A percentile compares a stretch with the other conserved stretches of the same genome.
Conservation (phyloP, 2,888 invertebrate species). For the Diarsia rubi region DNA sequence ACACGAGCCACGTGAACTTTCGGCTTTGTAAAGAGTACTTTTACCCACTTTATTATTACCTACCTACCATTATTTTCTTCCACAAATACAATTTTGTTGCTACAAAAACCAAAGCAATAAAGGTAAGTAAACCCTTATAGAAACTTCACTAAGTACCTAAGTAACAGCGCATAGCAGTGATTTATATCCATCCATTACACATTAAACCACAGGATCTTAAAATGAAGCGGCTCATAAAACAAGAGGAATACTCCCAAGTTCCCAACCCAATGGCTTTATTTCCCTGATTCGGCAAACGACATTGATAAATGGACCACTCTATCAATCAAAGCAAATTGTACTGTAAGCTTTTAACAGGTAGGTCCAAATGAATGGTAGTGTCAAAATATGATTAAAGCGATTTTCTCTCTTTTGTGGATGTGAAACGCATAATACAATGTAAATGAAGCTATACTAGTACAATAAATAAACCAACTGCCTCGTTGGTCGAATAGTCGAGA, state of each 20-base stretch:
- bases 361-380: slow-evolving; percentile 50
- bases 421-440: slow-evolving; percentile 3
- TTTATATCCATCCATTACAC: slow-evolving; percentile 70
- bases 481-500: not conserved
- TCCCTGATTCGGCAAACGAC: slow-evolving; percentile 77
- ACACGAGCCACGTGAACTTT: no score
- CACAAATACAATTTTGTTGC: not conserved
- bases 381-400: slow-evolving; percentile 54
- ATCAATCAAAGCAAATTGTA: slow-evolving; percentile 79
- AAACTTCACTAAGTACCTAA: slow-evolving; percentile 38
- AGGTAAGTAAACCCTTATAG: slow-evolving; percentile 15
- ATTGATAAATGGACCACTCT: slow-evolving; percentile 79
- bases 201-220: slow-evolving; percentile 70
- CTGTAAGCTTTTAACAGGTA: slow-evolving; percentile 74
- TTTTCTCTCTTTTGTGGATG: slow-evolving; percentile 25
- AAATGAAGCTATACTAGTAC: not conserved
- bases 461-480: not conserved
- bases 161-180: slow-evolving; percentile 51
- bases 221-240: slow-evolving; percentile 74
- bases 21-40: no score
- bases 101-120: slow-evolving; percentile 5
- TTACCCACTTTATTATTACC: no score
- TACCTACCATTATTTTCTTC: not conserved
- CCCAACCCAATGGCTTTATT: slow-evolving; percentile 70
- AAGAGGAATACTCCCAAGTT: slow-evolving; percentile 61